Evolutionary conservation across 2,113 vertebrate genomes (phyloP).

Genomic region (Scopus umbretta): DNA sequence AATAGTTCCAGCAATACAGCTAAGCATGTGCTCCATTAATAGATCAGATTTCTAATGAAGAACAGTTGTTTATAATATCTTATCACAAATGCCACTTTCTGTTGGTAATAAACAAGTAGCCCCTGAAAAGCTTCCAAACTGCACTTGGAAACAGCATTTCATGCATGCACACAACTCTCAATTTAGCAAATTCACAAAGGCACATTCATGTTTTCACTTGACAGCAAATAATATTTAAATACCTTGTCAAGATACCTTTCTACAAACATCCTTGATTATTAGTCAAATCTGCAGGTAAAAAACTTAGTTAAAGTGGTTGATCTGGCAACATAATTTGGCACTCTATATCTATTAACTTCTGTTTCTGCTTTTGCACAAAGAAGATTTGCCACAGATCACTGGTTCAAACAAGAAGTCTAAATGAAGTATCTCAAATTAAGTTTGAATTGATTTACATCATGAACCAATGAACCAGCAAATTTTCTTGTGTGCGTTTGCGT

Average conservation of each 20-base stretch:
- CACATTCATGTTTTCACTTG: background rate
- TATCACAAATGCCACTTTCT: background rate
- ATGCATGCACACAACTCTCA: background rate
- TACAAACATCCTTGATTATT: background rate
- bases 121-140: background rate
- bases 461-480: slow-evolving; percentile 56
- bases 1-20: background rate
- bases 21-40: background rate
- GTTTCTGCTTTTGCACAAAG: slow-evolving; percentile 67
- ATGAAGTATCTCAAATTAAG: slow-evolving; percentile 66
- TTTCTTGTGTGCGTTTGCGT: slow-evolving; percentile 21
- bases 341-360: slow-evolving; percentile 56
- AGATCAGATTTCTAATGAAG: background rate
- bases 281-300: slow-evolving; percentile 53
- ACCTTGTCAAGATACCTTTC: background rate
- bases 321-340: slow-evolving; percentile 62
- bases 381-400: slow-evolving; percentile 71
- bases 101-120: background rate
- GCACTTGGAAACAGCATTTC: background rate
- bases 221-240: slow-evolving; percentile 19
- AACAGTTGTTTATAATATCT: background rate
- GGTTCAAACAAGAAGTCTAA: slow-evolving; percentile 48
- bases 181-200: background rate
- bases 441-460: slow-evolving; percentile 67
- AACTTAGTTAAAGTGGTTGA: slow-evolving; percentile 24